Evolutionary conservation across 1,140 invertebrate genomes (phyloP), one percentile per base, ranked within the genome.

Genomic region (Cyphomyrmex costatus): DNA sequence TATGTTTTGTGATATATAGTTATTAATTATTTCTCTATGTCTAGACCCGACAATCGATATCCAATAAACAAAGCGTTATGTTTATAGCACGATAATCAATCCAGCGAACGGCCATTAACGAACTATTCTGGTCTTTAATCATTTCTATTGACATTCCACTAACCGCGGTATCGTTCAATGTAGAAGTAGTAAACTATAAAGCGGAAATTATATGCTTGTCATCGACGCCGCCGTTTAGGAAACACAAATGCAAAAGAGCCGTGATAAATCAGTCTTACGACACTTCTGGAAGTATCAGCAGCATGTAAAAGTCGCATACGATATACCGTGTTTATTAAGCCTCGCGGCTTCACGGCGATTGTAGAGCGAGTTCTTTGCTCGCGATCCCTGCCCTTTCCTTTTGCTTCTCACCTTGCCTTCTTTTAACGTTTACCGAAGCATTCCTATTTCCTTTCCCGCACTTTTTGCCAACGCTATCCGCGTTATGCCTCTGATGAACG

Each of bases 391-490:
- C 68, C 82, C 82, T 88, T 85, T 85, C 77, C 82, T 88, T 86
- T 88, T 86, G 24, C 78, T 89, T 85, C 76, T 78, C 71, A 91
- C 86, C 88, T 89, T 14, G 65, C 51, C 53, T 79, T 83, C 60
- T 71, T 85, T 73, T 21, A 7, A 77, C 77, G 70, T 74, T 70
- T 80, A 80, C 12, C 66, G 24, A 73, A 74, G 68, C 53, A 6
- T 27, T 73, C 36, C 53, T 61, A 60, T 60, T 73, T 74, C 53
- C 68, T 49, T 74, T 85, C 49, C 56, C 63, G 80, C 46, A 36
- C 63, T 46, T 86, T 63, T 58, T 56, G 36, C 33, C 36, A 49
- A 76, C 49, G 8, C 10, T 14, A 19, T 33, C 27, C 53, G 16
- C 14, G 30, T 79, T 24, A 7, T 53, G 12, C 74, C 53, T 8